These are phyloP conservation scores for Lasioglossum pauxillum DNA, from an alignment of 2,888 invertebrate genomes.

Conservation along the genomic window DNA sequence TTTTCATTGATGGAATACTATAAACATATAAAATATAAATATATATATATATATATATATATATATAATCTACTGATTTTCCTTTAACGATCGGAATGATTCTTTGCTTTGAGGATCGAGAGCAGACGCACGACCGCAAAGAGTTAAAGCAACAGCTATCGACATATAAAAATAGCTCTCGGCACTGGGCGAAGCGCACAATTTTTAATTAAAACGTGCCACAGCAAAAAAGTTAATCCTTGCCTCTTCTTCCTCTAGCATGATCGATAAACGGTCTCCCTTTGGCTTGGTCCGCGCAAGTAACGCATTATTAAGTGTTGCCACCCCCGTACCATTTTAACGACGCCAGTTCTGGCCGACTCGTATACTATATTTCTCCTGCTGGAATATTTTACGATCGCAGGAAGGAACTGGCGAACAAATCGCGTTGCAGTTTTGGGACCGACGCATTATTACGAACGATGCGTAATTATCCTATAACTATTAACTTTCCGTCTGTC, in stretches of 20 bases:
- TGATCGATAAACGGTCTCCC: conserved; percentile 13
- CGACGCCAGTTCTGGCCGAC: conserved; percentile 9
- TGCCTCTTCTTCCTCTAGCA: not conserved
- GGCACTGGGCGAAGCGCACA: not conserved
- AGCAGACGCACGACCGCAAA: not conserved
- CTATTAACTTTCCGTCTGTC: not conserved
- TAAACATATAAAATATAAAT: too few species aligned
- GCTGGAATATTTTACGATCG: conserved; percentile 61
- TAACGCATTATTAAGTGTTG: conserved; percentile 31
- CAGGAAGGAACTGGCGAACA: conserved; percentile 35
- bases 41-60: too few species aligned
- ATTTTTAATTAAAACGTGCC: not conserved
- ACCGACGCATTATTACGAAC: conserved; percentile 47
- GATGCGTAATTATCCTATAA: not conserved
- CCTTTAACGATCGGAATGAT: not conserved
- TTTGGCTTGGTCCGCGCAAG: conserved; percentile 11
- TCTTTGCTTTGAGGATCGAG: not conserved
- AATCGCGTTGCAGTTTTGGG: conserved; percentile 38
- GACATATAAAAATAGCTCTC: not conserved
- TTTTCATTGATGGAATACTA: too few species aligned
- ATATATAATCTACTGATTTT: not conserved
- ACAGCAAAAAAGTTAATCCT: not conserved
- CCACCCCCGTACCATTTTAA: conserved; percentile 31
- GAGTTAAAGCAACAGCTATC: not conserved
- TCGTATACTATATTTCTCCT: conserved; percentile 37